Base-by-base conservation (phyloP, 2,113 vertebrate genomes). In the Larimichthys polyactis region DNA sequence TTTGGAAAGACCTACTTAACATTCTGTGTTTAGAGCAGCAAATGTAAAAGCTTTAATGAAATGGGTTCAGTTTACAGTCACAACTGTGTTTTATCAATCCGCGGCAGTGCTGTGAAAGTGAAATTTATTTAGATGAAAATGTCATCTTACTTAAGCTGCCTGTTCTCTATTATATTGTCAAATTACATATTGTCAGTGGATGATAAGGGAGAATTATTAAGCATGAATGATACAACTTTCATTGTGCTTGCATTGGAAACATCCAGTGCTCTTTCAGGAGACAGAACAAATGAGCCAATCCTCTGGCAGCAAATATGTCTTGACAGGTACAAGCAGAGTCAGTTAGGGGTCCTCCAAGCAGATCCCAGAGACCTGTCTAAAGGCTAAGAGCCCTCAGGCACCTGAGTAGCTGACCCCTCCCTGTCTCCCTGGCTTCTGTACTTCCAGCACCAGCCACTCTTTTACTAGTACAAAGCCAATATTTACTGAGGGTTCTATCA, bases 311-410 rank as follows among this genome's bases (percentile, higher is more conserved):
- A 92, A 93, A 94, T 93, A 51, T 78, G 81, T 89, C 80, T 84
- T 94, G 92, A 93, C 92, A 94, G 91, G 89, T 88, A 91, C 88
- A 90, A 92, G 90, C 87, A 82, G 86, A 89, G 77, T 82, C 87
- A 60, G 90, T 93, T 92, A 82, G 82, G 84, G 90, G 82, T 90
- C 73, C 74, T 88, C 72, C 46, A 54, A 85, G 85, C 75, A 55
- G 71, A 82, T 89, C 88, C 90, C 80, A 85, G 60, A 68, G 82
- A 84, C 66, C 81, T 80, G 70, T 85, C 85, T 72, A 65, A 83
- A 83, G 88, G 83, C 84, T 79, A 77, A 83, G 59, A 82, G 83
- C 90, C 92, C 87, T 86, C 68, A 77, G 92, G 90, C 82, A 74
- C 78, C 88, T 71, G 73, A 64, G 70, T 59, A 32, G 55, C 59